phyloP scores from a whole-genome alignment of 1,140 invertebrate species.

The Sycobia sp. region DNA sequence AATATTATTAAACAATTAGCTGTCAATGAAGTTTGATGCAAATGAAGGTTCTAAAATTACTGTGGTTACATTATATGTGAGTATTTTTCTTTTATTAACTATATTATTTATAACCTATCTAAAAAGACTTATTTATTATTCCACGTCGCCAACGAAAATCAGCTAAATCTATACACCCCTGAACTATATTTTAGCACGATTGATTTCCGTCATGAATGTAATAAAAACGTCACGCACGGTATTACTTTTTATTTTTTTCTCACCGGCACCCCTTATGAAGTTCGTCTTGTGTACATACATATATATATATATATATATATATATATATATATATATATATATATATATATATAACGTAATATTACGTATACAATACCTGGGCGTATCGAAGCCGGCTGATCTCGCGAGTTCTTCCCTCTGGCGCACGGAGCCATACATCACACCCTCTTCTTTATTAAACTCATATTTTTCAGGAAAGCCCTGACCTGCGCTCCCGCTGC shows the following conservation, averaged over 20 bases:
- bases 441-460: constrained; percentile 59
- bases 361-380: constrained; percentile 48
- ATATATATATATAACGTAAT: constrained; percentile 33
- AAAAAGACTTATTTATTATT: no score
- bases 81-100: no score
- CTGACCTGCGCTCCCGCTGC: constrained; percentile 33
- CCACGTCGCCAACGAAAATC: no score
- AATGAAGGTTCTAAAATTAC: no score
- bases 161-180: constrained; percentile 26
- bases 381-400: constrained; percentile 55
- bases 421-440: constrained; percentile 51
- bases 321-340: no score
- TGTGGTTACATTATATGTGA: no score
- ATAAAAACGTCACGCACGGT: constrained; percentile 32
- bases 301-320: no score
- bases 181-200: constrained; percentile 22
- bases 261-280: constrained; percentile 20
- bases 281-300: constrained; percentile 28
- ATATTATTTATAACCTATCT: no score
- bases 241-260: constrained; percentile 21
- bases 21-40: no score
- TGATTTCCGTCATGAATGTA: constrained; percentile 30
- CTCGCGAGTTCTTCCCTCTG: constrained; percentile 47
- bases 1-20: no score
- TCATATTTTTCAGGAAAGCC: constrained; percentile 57